Percentiles rank a stretch among this genome's conserved stretches.
Evolutionary conservation across 1,140 invertebrate species (phyloP).

Genomic region (Atta texana): DNA sequence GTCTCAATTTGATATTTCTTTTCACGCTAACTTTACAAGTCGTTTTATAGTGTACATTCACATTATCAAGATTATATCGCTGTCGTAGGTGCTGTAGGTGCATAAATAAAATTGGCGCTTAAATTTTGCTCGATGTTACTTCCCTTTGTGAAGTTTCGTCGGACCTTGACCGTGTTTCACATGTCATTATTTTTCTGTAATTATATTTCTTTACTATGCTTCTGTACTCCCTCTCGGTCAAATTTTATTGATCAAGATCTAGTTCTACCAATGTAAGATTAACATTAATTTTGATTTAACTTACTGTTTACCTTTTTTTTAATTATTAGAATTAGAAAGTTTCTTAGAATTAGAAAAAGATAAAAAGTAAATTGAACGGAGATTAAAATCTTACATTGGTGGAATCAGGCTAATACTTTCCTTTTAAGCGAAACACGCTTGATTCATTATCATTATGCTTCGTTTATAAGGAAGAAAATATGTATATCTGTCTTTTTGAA

Average conservation of each 20-base stretch:
- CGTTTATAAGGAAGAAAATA: conserved; percentile 81
- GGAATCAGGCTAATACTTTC: conserved; percentile 64
- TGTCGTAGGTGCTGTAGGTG: conserved; percentile 12
- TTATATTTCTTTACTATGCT: conserved; percentile 51
- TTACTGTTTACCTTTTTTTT: no score
- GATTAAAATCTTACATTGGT: no score
- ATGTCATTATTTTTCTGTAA: conserved; percentile 34
- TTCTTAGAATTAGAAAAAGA: no score
- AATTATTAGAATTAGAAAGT: no score
- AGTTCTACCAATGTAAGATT: no score
- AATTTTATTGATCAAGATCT: conserved; percentile 76
- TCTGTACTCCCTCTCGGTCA: conserved; percentile 73
- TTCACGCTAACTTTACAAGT: background rate
- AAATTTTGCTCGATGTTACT: conserved; percentile 67
- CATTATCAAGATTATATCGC: background rate
- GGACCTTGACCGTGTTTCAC: conserved; percentile 49
- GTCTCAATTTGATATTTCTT: conserved; percentile 40
- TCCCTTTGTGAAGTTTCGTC: conserved; percentile 75
- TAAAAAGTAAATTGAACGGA: no score
- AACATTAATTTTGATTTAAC: no score
- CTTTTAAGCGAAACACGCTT: conserved; percentile 69
- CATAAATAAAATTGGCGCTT: conserved; percentile 52
- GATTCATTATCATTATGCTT: conserved; percentile 76
- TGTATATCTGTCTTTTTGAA: conserved; percentile 53
- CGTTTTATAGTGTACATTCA: background rate